Conservation (phyloP, 2,888 invertebrate genomes). For the Acanthosepion lycidas region DNA sequence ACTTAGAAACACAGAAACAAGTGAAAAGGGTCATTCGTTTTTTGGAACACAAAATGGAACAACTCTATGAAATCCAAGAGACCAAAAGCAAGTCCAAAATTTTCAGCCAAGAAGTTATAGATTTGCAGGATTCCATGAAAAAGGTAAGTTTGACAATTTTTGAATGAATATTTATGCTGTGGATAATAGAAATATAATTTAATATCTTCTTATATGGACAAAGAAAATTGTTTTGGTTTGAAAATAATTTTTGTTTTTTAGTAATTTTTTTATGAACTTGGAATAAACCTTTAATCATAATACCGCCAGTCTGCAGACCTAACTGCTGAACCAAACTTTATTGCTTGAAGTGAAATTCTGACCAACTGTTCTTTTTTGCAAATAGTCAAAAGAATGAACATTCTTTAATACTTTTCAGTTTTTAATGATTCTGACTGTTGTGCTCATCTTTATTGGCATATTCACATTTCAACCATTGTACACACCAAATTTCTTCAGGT, state of each 20-base stretch:
- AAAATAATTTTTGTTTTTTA: too few species aligned
- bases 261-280: not conserved
- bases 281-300: not conserved
- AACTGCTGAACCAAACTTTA: not conserved
- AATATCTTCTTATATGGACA: too few species aligned
- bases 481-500: too few species aligned
- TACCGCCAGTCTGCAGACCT: not conserved
- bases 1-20: slow-evolving; percentile 67
- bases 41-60: slow-evolving; percentile 69
- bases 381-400: too few species aligned
- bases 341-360: not conserved
- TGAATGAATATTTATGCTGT: not conserved
- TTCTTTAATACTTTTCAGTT: too few species aligned
- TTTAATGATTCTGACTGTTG: too few species aligned
- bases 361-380: too few species aligned
- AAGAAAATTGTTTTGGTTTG: too few species aligned
- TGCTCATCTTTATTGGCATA: too few species aligned
- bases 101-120: slow-evolving; percentile 62
- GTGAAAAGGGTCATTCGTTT: slow-evolving; percentile 68
- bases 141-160: slow-evolving; percentile 56
- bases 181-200: too few species aligned
- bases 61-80: slow-evolving; percentile 64
- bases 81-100: slow-evolving; percentile 61
- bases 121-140: slow-evolving; percentile 64
- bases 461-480: too few species aligned